These are phyloP conservation scores for Eurosta solidaginis DNA, from an alignment of 1,140 invertebrate genomes.

Conservation along the genomic window DNA sequence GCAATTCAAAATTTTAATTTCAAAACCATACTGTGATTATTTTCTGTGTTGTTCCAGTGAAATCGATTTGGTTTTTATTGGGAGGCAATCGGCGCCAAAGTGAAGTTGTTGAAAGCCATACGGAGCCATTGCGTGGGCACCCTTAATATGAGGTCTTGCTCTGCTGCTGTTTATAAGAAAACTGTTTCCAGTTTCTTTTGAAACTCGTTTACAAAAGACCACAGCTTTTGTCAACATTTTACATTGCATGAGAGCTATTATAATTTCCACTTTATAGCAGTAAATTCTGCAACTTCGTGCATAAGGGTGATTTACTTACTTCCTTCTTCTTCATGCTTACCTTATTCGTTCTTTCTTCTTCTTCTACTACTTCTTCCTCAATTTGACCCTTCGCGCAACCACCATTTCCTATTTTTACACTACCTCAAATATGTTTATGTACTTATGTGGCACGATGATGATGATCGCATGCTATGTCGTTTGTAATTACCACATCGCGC, in stretches of 20 bases:
- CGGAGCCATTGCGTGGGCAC: no score
- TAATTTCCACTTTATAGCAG: neutral
- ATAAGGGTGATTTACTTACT: conserved; percentile 20
- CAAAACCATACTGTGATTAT: no score
- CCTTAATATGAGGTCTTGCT: no score
- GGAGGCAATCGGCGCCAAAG: no score
- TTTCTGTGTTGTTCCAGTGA: no score
- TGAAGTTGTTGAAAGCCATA: no score
- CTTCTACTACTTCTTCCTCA: neutral
- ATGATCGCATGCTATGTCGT: neutral
- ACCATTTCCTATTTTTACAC: conserved; percentile 4
- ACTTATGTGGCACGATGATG: neutral
- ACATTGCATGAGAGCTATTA: neutral
- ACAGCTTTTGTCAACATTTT: conserved; percentile 2
- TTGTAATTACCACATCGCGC: conserved; percentile 38
- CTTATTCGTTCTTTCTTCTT: neutral
- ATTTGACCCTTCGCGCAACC: neutral
- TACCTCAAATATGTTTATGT: neutral
- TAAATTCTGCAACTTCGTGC: neutral
- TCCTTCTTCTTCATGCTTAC: no score
- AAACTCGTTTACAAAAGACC: no score
- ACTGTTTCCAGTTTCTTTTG: no score
- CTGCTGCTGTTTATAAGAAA: no score
- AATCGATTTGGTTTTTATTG: no score
- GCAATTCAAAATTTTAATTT: no score